Conservation (phyloP, 2,113 vertebrate species). For the Megaleporinus macrocephalus region DNA sequence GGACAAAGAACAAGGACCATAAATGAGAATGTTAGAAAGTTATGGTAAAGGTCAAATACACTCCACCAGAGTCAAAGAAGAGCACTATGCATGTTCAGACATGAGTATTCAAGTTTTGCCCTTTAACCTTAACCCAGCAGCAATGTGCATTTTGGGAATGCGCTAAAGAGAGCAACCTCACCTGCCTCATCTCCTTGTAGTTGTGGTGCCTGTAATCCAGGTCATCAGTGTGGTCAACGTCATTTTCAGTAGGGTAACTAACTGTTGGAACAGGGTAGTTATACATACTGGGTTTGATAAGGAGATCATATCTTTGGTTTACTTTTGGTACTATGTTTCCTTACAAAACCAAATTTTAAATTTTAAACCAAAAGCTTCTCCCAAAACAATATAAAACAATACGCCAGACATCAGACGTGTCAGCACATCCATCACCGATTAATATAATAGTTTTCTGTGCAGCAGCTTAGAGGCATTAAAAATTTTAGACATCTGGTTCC, state of each 20-base stretch:
- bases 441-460: too few relatives aligned
- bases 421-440: too few relatives aligned
- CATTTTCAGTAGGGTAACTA: constrained; percentile 72
- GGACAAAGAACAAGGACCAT: neutral
- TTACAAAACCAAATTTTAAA: too few relatives aligned
- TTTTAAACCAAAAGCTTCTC: too few relatives aligned
- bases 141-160: constrained; percentile 14
- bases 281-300: neutral
- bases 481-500: too few relatives aligned
- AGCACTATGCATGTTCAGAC: constrained; percentile 5
- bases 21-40: constrained; percentile 1
- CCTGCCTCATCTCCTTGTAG: constrained; percentile 94
- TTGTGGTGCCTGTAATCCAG: constrained; percentile 93
- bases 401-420: too few relatives aligned
- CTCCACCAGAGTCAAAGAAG: constrained; percentile 14
- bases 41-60: neutral
- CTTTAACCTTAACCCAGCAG: constrained; percentile 6
- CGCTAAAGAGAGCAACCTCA: constrained; percentile 65
- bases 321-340: too few relatives aligned
- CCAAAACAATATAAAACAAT: too few relatives aligned
- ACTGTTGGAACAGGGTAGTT: constrained; percentile 59
- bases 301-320: neutral
- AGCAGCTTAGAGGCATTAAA: too few relatives aligned
- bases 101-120: neutral
- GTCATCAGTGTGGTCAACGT: constrained; percentile 81